These are phyloP conservation scores for Melieria omissa DNA, from an alignment of 2,888 invertebrate genomes.

Conservation along the genomic window DNA sequence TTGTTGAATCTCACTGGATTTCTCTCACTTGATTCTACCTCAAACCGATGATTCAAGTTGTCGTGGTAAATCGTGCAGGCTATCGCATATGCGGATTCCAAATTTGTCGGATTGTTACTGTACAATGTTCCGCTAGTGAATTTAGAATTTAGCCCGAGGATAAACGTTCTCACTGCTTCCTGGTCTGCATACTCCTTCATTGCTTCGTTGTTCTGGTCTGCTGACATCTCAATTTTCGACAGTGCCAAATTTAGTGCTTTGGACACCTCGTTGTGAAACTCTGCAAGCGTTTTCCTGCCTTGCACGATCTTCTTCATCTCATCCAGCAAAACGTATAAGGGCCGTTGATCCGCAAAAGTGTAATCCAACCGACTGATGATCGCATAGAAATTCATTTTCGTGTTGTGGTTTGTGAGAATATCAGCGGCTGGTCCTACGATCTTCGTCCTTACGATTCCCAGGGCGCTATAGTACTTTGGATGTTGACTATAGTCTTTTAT, in stretches of 20 bases:
- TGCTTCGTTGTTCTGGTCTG: background rate
- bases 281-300: conserved; percentile 22
- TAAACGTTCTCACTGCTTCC: too few species aligned
- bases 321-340: conserved; percentile 15
- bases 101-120: too few species aligned
- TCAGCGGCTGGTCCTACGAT: background rate
- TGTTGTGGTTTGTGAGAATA: conserved; percentile 10
- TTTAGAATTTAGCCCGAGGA: too few species aligned
- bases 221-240: conserved; percentile 1
- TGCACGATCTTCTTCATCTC: conserved; percentile 11
- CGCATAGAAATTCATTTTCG: conserved; percentile 8
- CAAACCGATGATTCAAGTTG: too few species aligned
- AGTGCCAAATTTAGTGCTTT: background rate
- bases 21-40: too few species aligned
- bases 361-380: conserved; percentile 16
- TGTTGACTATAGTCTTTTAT: conserved; percentile 3
- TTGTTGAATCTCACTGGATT: too few species aligned
- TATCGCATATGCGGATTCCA: too few species aligned
- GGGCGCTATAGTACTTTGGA: conserved; percentile 4
- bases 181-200: conserved; percentile 13
- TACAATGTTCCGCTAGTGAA: too few species aligned
- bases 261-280: conserved; percentile 8
- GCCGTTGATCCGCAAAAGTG: conserved; percentile 15
- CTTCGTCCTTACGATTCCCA: background rate
- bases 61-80: too few species aligned